These are phyloP conservation scores for Gallinago nigripennis DNA, from an alignment of 2,797 vertebrate genomes.

Conservation along the genomic window DNA sequence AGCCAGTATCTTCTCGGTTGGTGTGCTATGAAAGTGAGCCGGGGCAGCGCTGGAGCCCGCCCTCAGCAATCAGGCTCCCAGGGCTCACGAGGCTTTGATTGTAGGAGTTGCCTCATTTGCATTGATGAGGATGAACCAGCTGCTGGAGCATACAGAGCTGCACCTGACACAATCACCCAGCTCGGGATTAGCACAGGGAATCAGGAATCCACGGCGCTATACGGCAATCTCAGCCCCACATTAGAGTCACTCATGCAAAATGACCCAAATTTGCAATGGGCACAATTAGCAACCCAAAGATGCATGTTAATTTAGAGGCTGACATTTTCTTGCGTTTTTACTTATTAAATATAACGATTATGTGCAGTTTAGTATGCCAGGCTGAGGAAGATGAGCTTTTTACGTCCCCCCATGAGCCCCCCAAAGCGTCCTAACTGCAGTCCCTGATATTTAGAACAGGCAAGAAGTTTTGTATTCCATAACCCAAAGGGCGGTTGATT, in stretches of 20 bases:
- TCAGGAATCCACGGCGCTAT: conserved; percentile 67
- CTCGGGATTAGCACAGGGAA: conserved; percentile 73
- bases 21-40: conserved; percentile 80
- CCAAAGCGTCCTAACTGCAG: neutral
- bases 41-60: conserved; percentile 73
- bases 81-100: conserved; percentile 78
- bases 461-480: conserved; percentile 2
- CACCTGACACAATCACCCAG: conserved; percentile 77
- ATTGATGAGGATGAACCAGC: conserved; percentile 84
- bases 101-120: conserved; percentile 86
- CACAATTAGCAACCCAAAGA: conserved; percentile 79
- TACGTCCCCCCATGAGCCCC: neutral
- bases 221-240: conserved; percentile 63
- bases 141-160: conserved; percentile 76
- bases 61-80: conserved; percentile 78
- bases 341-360: conserved; percentile 71
- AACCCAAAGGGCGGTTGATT: neutral
- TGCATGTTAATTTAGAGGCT: conserved; percentile 74
- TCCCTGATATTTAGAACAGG: neutral
- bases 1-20: conserved; percentile 70
- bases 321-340: conserved; percentile 67
- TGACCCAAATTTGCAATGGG: conserved; percentile 79
- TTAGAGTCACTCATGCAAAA: conserved; percentile 79
- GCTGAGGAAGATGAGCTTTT: neutral
- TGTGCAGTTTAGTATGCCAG: neutral